phyloP scores from a whole-genome alignment of 2,797 vertebrate genomes.

The Cossypha niveicapilla region DNA sequence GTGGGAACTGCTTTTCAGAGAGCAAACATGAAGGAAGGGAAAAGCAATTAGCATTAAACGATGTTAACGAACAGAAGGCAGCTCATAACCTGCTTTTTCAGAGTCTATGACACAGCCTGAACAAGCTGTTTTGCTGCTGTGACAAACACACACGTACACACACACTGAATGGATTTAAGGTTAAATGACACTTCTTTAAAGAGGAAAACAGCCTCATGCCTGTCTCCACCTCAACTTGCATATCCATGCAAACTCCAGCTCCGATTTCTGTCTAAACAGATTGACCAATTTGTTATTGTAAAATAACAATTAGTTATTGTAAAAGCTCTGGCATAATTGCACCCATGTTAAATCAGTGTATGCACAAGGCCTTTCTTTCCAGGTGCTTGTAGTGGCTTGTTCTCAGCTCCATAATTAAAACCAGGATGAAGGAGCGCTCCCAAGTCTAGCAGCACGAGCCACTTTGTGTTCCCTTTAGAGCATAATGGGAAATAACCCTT shows the following conservation, averaged over 20 bases:
- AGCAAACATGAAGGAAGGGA: conserved; percentile 43
- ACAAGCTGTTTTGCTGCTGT: not conserved
- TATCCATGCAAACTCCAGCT: not conserved
- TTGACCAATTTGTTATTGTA: not conserved
- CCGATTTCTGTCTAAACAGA: not conserved
- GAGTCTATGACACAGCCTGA: not conserved
- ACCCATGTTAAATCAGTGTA: not conserved
- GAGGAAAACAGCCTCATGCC: conserved; percentile 47
- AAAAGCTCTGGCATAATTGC: not conserved
- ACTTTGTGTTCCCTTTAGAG: not conserved
- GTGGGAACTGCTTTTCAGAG: conserved; percentile 15
- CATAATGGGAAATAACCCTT: not conserved
- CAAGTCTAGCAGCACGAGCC: not conserved
- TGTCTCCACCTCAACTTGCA: not conserved
- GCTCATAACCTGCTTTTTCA: not conserved
- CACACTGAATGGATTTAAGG: conserved; percentile 22
- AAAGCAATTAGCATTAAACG: conserved; percentile 29
- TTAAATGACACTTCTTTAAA: conserved; percentile 9
- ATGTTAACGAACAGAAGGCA: not conserved
- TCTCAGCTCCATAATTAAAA: conserved; percentile 65
- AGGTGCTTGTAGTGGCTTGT: not conserved
- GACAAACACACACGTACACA: conserved; percentile 20
- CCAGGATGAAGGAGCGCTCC: conserved; percentile 23
- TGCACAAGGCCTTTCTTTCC: not conserved
- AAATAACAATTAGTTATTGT: not conserved